Base-by-base conservation (phyloP, 2,113 vertebrate species). In the Oryzias javanicus region DNA sequence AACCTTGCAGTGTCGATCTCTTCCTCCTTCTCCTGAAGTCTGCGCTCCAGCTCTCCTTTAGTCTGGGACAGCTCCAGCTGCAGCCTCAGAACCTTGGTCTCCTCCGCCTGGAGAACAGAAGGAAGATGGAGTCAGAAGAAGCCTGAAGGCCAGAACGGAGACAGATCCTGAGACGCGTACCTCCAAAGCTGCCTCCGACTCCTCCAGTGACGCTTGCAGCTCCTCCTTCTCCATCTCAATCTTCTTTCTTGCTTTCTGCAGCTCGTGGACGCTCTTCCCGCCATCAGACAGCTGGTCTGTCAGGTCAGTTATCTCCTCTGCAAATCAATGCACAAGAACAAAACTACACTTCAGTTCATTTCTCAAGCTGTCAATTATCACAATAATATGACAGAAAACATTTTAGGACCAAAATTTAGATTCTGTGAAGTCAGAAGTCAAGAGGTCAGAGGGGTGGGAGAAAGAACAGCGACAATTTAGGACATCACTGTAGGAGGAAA, bases 141-240 rank as follows among this genome's bases (percentile, higher is more conserved):
- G 16, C 1, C 44, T 12, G 7, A 16, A 16, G 46, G 19, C 18
- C 18, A 3, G n/a, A 18, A 19, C 1, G 16, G n/a, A 50, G 20
- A 14, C 7, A 1, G 14, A 15, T 27, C 6, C 6, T 57, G 4
- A 40, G 22, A 13, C 1, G 0, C 17, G 6, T 8, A 61, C 92
- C 91, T 93, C 92, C 49, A 93, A 52, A 3, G 92, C 91, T 0
- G 90, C 90, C 73, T 93, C 92, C 1, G 88, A 90, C 66, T 93
- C 92, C 71, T 93, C 92, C 67, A 93, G 67, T 1, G 92, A 91
- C 12, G 83, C 90, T 76, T 93, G 92, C 14, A 93, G 61, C 78
- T 93, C 92, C 2, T 93, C 92, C 45, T 91, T 93, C 74, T 93
- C 92, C 91, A 92, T 92, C 79, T 93, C 91, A 1, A 90, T 88